Evolutionary conservation across 2,888 invertebrate genomes (phyloP).

Genomic region (Cotesia congregata): DNA sequence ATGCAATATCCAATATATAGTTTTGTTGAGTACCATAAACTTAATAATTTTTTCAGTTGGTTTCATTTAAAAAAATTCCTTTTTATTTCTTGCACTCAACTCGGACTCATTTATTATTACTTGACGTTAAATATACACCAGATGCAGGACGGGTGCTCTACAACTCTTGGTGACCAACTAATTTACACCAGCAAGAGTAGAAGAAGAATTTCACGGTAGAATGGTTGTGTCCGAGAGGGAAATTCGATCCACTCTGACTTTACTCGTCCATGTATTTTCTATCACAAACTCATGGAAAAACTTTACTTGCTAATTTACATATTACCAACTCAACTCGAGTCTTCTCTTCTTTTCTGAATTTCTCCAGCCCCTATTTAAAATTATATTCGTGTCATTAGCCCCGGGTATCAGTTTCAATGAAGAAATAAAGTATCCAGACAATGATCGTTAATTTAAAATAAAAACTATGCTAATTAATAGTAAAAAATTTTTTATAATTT

Average conservation of each 20-base stretch:
- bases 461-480: not conserved
- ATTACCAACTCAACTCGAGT: not conserved
- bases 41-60: not conserved
- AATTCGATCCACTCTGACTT: conserved; percentile 29
- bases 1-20: not conserved
- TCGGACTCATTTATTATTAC: conserved; percentile 1
- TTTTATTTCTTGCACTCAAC: conserved; percentile 1
- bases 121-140: conserved; percentile 8
- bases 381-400: not conserved
- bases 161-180: conserved; percentile 33
- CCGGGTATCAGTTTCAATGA: not conserved
- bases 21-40: not conserved
- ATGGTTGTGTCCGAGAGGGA: conserved; percentile 24
- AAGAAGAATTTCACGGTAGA: conserved; percentile 35
- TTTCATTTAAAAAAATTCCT: not conserved
- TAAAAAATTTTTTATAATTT: not conserved
- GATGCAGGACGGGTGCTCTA: conserved; percentile 26
- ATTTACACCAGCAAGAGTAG: conserved; percentile 28
- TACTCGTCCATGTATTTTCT: conserved; percentile 6
- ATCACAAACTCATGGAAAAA: not conserved
- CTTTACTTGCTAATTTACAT: conserved; percentile 3
- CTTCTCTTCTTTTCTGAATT: not conserved
- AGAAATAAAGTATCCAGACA: no score
- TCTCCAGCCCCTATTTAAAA: not conserved
- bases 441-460: no score